phyloP scores from a whole-genome alignment of 2,888 invertebrate genomes.

The Trichopria drosophilae region DNA sequence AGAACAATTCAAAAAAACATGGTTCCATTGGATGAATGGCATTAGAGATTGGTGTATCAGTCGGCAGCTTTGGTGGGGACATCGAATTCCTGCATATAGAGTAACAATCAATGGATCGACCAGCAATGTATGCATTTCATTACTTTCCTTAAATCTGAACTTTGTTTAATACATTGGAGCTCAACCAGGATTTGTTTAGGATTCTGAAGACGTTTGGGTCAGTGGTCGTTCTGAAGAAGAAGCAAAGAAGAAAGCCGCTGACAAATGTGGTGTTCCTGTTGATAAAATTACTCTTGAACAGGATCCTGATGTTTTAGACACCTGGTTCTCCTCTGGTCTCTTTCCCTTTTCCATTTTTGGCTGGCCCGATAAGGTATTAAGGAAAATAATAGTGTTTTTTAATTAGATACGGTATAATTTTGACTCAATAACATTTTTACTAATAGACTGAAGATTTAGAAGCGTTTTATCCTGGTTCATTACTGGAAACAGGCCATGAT shows the following conservation, averaged over 20 bases:
- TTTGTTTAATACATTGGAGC: too few relatives aligned
- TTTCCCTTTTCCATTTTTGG: slow-evolving; percentile 97
- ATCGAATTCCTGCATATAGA: slow-evolving; percentile 92
- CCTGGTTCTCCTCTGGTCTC: slow-evolving; percentile 97
- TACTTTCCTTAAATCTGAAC: slow-evolving; percentile 43
- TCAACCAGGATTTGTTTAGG: too few relatives aligned
- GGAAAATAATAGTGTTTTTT: not conserved
- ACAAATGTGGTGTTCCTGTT: slow-evolving; percentile 65
- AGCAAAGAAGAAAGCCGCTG: slow-evolving; percentile 78
- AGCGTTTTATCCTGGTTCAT: slow-evolving; percentile 86
- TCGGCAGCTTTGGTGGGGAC: slow-evolving; percentile 99
- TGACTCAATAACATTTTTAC: slow-evolving; percentile 13
- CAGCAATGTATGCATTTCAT: too few relatives aligned
- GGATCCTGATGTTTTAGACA: slow-evolving; percentile 97
- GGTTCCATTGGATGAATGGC: slow-evolving; percentile 96
- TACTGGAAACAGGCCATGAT: slow-evolving; percentile 96
- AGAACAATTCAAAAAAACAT: slow-evolving; percentile 85
- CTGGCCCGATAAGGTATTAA: slow-evolving; percentile 82
- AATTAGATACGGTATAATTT: not conserved
- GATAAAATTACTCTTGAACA: slow-evolving; percentile 66
- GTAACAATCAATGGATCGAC: slow-evolving; percentile 65
- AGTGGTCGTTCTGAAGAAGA: slow-evolving; percentile 67
- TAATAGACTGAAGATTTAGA: slow-evolving; percentile 67
- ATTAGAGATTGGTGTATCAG: slow-evolving; percentile 99
- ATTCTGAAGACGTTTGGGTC: slow-evolving; percentile 62